Evolutionary conservation across 2,797 vertebrate species (phyloP).

Genomic region (Miichthys miiuy): DNA sequence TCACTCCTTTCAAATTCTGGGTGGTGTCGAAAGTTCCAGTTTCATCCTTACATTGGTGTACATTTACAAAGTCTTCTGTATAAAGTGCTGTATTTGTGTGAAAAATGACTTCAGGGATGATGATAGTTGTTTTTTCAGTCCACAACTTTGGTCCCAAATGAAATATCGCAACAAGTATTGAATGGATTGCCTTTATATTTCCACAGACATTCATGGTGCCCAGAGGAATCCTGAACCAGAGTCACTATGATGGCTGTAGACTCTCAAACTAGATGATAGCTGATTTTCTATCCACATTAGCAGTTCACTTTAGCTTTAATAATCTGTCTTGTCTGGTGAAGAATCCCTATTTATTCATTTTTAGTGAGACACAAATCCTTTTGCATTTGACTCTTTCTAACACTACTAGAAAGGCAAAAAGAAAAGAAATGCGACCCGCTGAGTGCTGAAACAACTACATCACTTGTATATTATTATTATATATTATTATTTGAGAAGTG

Average conservation of each 20-base stretch:
- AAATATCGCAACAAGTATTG: not conserved
- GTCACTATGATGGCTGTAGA: not conserved
- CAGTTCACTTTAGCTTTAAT: not conserved
- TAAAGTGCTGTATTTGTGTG: not conserved
- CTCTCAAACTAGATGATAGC: not conserved
- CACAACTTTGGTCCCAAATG: not conserved
- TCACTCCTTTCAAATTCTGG: slow-evolving; percentile 3
- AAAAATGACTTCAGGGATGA: not conserved
- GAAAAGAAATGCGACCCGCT: not conserved
- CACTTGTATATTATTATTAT: too few species aligned
- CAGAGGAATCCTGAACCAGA: not conserved
- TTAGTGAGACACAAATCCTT: not conserved
- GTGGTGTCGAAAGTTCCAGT: not conserved
- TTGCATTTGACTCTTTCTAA: not conserved
- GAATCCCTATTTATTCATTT: not conserved
- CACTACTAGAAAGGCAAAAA: too few species aligned
- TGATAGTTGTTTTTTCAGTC: not conserved
- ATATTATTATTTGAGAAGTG: not conserved
- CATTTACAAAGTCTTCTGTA: not conserved
- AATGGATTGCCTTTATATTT: not conserved
- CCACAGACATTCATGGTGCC: not conserved
- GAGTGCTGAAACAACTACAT: not conserved
- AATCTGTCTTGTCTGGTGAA: not conserved
- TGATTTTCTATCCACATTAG: not conserved
- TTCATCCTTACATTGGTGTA: not conserved